Conservation (phyloP, 2,888 invertebrate species). For the Synanthedon vespiformis region DNA sequence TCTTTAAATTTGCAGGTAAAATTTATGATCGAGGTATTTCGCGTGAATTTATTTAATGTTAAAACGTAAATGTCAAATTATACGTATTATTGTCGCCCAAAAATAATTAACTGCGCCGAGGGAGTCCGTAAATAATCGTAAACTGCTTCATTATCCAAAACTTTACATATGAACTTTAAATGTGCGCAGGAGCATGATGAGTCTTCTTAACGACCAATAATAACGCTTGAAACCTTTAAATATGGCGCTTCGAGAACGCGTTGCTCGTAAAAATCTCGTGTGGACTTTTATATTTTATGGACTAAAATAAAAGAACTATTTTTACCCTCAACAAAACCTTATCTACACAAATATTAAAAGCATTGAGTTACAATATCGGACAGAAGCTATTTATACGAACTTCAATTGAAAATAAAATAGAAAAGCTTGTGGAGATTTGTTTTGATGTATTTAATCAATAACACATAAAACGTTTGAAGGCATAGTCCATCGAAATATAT, state of each 20-base stretch:
- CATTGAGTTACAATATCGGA: not conserved
- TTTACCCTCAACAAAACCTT: not conserved
- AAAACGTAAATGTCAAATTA: too few relatives aligned
- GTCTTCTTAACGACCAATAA: conserved; percentile 21
- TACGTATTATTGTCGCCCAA: too few relatives aligned
- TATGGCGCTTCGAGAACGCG: conserved; percentile 21
- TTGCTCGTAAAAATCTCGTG: not conserved
- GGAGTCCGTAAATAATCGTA: not conserved
- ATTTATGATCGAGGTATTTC: too few relatives aligned
- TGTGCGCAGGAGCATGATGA: conserved; percentile 21
- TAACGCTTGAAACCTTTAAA: conserved; percentile 23
- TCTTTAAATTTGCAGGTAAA: too few relatives aligned
- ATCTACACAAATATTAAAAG: not conserved
- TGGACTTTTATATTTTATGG: not conserved
- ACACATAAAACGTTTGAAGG: too few relatives aligned
- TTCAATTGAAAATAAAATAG: too few relatives aligned
- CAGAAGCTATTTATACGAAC: too few relatives aligned
- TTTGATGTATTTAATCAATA: too few relatives aligned
- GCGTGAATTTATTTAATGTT: too few relatives aligned
- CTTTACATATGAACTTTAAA: conserved; percentile 7
- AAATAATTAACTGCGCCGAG: too few relatives aligned
- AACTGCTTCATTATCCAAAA: not conserved
- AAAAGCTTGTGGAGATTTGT: too few relatives aligned
- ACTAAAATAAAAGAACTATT: conserved; percentile 1
- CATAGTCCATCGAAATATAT: too few relatives aligned